Conservation (phyloP, 2,797 vertebrate genomes). For the Periparus ater region DNA sequence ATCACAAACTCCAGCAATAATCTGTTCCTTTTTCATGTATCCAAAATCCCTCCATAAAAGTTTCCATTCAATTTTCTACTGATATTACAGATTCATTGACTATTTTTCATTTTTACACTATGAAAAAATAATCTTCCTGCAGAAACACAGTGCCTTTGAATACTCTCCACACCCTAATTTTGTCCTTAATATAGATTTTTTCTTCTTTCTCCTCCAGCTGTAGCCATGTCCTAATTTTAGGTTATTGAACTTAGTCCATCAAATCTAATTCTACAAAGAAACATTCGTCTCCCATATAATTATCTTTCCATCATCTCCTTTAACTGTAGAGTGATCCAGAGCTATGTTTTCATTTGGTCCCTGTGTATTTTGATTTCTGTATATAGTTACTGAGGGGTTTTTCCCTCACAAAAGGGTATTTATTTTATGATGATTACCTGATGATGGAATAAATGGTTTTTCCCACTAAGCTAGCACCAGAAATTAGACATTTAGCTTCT, state of each 20-base stretch:
- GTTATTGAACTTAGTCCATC: background rate
- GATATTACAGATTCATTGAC: background rate
- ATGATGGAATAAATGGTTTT: background rate
- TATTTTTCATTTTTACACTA: background rate
- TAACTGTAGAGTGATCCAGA: background rate
- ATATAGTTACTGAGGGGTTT: background rate
- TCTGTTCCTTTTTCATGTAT: background rate
- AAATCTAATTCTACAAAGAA: background rate
- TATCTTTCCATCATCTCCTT: background rate
- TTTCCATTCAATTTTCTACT: background rate
- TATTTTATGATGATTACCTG: background rate
- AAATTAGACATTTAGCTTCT: background rate
- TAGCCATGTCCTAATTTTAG: background rate
- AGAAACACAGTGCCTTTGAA: background rate
- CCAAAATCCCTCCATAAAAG: background rate
- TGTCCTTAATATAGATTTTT: background rate
- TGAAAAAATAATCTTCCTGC: background rate
- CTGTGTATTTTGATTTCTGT: conserved; percentile 9
- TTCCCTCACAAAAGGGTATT: background rate
- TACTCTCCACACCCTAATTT: background rate
- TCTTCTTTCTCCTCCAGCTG: background rate
- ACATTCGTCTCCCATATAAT: background rate
- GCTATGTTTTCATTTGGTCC: background rate
- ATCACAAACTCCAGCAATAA: background rate
- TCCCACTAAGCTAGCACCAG: background rate